These are phyloP conservation scores for Arbacia lixula DNA, from an alignment of 53 echinoderm and acorn worm species.

Conservation along the genomic window DNA sequence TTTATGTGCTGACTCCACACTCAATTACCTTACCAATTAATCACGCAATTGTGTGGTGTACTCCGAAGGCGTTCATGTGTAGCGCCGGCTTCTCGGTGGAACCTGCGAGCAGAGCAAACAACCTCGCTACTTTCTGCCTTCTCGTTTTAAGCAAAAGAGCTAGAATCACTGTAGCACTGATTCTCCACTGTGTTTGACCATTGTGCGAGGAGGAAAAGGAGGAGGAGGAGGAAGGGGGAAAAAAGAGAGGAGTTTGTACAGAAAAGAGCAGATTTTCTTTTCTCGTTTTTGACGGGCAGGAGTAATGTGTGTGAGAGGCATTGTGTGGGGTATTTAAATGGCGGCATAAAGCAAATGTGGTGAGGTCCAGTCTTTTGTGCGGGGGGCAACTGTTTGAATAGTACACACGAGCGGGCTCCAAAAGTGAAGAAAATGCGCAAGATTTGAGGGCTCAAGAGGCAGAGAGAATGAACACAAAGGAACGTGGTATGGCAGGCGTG, in stretches of 20 bases:
- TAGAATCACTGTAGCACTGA: slow-evolving; percentile 19
- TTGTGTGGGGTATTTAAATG: slow-evolving; percentile 42
- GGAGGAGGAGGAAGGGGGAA: neutral
- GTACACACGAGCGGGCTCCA: slow-evolving; percentile 6
- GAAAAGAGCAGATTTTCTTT: slow-evolving; percentile 24
- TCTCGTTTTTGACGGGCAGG: slow-evolving; percentile 35
- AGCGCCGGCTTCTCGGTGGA: too few species aligned
- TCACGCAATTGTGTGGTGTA: slow-evolving; percentile 32
- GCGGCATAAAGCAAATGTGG: slow-evolving; percentile 44
- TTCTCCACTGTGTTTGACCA: neutral
- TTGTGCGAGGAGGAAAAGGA: neutral
- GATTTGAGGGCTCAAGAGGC: too few species aligned
- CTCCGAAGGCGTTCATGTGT: too few species aligned
- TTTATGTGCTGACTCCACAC: neutral
- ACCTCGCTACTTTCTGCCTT: slow-evolving; percentile 7
- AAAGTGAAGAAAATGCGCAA: neutral
- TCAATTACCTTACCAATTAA: slow-evolving; percentile 29
- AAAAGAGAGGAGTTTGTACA: slow-evolving; percentile 3
- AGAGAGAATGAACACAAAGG: neutral
- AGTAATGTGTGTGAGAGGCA: slow-evolving; percentile 25
- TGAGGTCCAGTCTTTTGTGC: slow-evolving; percentile 7
- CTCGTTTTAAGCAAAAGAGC: slow-evolving; percentile 3
- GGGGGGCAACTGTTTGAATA: slow-evolving; percentile 27
- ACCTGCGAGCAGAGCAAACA: too few species aligned
- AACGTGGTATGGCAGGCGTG: neutral